Percentiles rank a stretch among this genome's conserved stretches.
These are phyloP conservation scores for Probaryconus sp. DNA, from an alignment of 1,140 invertebrate genomes.

Conservation along the genomic window DNA sequence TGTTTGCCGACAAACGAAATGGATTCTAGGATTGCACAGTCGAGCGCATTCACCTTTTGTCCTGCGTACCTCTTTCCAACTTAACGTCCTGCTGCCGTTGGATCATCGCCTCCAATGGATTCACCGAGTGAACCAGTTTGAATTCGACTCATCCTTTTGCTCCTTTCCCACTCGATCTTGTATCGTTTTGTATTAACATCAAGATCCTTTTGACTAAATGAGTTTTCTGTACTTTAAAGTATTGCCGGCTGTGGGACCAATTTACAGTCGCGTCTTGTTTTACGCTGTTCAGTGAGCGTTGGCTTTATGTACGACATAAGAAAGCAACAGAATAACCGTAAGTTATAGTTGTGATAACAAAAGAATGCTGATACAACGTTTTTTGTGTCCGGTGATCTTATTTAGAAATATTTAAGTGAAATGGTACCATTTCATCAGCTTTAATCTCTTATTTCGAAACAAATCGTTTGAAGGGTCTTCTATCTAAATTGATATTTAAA, in stretches of 20 bases:
- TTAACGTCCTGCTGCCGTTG: conserved; percentile 30
- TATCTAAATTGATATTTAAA: too few relatives aligned
- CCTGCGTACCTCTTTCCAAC: conserved; percentile 50
- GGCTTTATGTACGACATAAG: too few relatives aligned
- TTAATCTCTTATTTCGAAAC: too few relatives aligned
- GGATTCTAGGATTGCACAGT: conserved; percentile 62
- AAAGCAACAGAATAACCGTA: too few relatives aligned
- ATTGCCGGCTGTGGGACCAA: too few relatives aligned
- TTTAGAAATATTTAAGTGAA: too few relatives aligned
- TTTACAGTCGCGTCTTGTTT: conserved; percentile 22
- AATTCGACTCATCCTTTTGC: conserved; percentile 37
- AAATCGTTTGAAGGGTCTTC: too few relatives aligned
- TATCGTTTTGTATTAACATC: conserved; percentile 46
- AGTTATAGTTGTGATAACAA: too few relatives aligned
- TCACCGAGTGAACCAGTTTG: conserved; percentile 44
- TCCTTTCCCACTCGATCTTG: conserved; percentile 11
- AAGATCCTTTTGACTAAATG: conserved; percentile 42
- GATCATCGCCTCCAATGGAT: conserved; percentile 53
- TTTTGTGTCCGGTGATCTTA: too few relatives aligned
- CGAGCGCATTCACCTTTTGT: conserved; percentile 65
- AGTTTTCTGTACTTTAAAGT: conserved; percentile 25
- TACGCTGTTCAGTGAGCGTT: too few relatives aligned
- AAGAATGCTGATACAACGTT: too few relatives aligned
- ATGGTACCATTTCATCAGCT: too few relatives aligned
- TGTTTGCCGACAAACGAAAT: conserved; percentile 57